Base-by-base conservation (phyloP, 2,888 invertebrate genomes). In the Panopea generosa region DNA sequence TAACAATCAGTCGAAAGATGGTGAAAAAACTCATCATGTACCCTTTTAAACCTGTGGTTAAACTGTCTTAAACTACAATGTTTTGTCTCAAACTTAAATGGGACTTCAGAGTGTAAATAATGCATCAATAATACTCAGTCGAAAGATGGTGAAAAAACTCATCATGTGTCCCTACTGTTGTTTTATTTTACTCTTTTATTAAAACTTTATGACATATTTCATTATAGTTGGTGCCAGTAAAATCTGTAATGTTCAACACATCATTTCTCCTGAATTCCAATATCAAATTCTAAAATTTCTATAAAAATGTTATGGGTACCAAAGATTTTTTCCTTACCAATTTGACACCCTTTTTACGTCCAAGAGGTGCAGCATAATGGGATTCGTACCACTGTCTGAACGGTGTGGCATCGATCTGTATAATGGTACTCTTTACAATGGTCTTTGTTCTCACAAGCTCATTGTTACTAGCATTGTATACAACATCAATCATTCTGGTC, bases 361-460 rank as follows among this genome's bases (percentile, higher is more conserved):
- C 99, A 87, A 99, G 95, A 56, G 99, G 98, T 90, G 96, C 93
- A 85, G 97, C 96, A 93, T 99, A 99, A 93, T 99, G 98, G 78
- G 96, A 95, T 94, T 99, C 99, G 92, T 99, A 99, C 99, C 99
- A 99, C 93, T 99, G 98, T 93, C 99, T 96, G 95, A 99, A 99
- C 69, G 99, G 99, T 40, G 98, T 97, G 55, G 98, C 99, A 93
- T 99, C 99, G 89, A 99, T 96, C 82, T 97, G 96, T 86, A 99
- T 97, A 92, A 99, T 98, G 80, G 97, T 97, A 92, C 99, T 99
- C 94, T 99, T 99, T 87, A 99, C 99, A 93, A 99, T 94, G 49
- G 99, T 99, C 94, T 99, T 99, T 90, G 99, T 99, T 94, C 99
- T 96, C 82, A 99, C 99, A 95, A 99, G 95, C 94, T 99, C 99